Conservation (phyloP, 2,113 vertebrate genomes). For the Tenrec ecaudatus region DNA sequence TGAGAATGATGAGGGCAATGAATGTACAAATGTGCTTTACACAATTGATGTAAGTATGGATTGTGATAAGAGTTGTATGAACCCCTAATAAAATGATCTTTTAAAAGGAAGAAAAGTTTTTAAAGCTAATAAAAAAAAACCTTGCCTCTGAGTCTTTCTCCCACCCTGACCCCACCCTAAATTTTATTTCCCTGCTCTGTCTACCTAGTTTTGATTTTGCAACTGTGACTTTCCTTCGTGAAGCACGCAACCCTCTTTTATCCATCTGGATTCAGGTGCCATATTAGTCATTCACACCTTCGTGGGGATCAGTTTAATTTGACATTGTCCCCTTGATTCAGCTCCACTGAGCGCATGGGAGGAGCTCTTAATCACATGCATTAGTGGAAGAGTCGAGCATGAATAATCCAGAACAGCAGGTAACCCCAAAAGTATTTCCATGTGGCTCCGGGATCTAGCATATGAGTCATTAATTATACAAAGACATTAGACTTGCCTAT, state of each 20-base stretch:
- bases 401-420: slow-evolving; percentile 68
- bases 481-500: slow-evolving; percentile 57
- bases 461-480: slow-evolving; percentile 52
- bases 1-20: too few relatives aligned
- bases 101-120: too few relatives aligned
- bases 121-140: too few relatives aligned
- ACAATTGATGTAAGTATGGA: too few relatives aligned
- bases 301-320: not conserved
- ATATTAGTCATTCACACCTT: not conserved
- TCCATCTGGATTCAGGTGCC: not conserved
- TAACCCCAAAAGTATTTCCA: slow-evolving; percentile 63
- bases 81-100: too few relatives aligned
- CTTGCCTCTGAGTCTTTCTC: not conserved
- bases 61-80: too few relatives aligned
- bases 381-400: slow-evolving; percentile 49
- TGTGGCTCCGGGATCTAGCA: slow-evolving; percentile 55
- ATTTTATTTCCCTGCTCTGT: not conserved
- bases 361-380: slow-evolving; percentile 27
- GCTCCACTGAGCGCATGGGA: slow-evolving; percentile 14
- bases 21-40: too few relatives aligned
- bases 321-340: slow-evolving; percentile 8
- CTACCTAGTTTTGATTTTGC: not conserved
- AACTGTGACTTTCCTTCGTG: not conserved
- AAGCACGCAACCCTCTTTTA: not conserved
- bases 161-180: not conserved